Evolutionary conservation across 1,140 invertebrate species (phyloP), one percentile per base, ranked within the genome.

Genomic region (Drosophila burlai): DNA sequence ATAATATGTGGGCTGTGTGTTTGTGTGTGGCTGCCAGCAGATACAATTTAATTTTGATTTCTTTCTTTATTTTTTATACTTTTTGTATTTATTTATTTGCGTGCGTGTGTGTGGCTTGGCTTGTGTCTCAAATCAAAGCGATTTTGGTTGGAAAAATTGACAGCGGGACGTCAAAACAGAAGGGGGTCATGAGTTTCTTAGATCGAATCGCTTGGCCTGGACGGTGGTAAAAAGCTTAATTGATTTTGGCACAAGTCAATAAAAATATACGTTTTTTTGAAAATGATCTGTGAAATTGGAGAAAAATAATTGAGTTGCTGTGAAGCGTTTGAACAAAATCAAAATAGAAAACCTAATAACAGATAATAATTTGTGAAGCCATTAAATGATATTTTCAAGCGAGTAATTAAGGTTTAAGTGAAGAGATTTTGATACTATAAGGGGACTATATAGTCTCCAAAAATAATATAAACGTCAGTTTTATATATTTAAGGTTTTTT

Each of bases 71-170:
- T 58, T 69, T 69, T 38, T 11, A 18, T 13, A 16, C 1, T 36
- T 13, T 18, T 31, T 52, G 4, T 29, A 18, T 55, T 21, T 36
- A 26, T 72, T 68, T n/a, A 68, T 21, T 29, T 38, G 40, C 16
- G 34, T 69, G 47, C 66, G 46, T 47, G 73, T 34, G n/a, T 18
- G 76, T 21, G 8, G 26, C 49, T 29, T 87, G 80, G 83, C 83
- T 83, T 87, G 83, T 87, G 83, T 80, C 83, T 83, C 67, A 74
- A 87, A 83, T 87, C 72, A 80, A 87, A 76, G 81, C 76, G 61
- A 66, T 73, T 83, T 68, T 71, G 61, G 31, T 74, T 50, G 54
- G 26, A 36, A 73, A 61, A 75, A 71, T 86, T 85, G 79, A 86
- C 79, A 86, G 83, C 83, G 82, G 82, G 82, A 76, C 18, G 71